These are phyloP conservation scores for Silvanus unidentatus DNA, from an alignment of 2,888 invertebrate genomes.

Conservation along the genomic window DNA sequence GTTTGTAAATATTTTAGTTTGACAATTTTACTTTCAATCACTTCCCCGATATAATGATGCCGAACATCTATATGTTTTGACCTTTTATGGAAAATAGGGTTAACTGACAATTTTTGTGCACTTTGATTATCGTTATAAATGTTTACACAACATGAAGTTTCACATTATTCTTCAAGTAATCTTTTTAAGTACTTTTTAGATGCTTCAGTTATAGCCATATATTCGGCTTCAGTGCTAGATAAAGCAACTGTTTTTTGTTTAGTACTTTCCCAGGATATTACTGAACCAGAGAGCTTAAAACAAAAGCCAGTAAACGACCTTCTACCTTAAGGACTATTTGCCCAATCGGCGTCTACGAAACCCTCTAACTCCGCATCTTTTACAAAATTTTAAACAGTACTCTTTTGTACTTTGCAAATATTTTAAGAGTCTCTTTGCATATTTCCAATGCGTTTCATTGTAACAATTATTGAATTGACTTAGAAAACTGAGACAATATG, in stretches of 20 bases:
- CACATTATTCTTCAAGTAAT: no score
- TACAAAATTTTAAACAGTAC: conserved; percentile 6
- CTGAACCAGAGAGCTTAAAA: conserved; percentile 10
- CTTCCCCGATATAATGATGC: no score
- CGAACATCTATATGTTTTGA: no score
- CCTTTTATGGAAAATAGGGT: no score
- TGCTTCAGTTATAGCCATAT: conserved; percentile 11
- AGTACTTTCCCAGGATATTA: conserved; percentile 14
- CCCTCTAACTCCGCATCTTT: conserved; percentile 8
- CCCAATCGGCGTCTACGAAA: conserved; percentile 18
- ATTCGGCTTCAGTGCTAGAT: conserved; percentile 13
- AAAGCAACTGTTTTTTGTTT: conserved; percentile 14
- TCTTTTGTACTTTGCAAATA: conserved; percentile 9
- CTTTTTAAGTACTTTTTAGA: no score
- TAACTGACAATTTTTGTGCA: no score
- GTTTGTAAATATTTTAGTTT: no score
- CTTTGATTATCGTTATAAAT: no score
- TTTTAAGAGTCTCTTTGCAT: conserved; percentile 10
- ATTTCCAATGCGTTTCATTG: conserved; percentile 13
- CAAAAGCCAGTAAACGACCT: conserved; percentile 16
- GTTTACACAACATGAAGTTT: no score
- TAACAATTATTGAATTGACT: conserved; percentile 16
- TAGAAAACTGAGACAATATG: conserved; percentile 8
- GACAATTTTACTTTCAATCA: no score
- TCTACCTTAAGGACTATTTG: conserved; percentile 10